A percentile compares a stretch with the other conserved stretches of the same genome.
Conservation (phyloP, 2,888 invertebrate genomes). For the Meliscaeva auricollis region DNA sequence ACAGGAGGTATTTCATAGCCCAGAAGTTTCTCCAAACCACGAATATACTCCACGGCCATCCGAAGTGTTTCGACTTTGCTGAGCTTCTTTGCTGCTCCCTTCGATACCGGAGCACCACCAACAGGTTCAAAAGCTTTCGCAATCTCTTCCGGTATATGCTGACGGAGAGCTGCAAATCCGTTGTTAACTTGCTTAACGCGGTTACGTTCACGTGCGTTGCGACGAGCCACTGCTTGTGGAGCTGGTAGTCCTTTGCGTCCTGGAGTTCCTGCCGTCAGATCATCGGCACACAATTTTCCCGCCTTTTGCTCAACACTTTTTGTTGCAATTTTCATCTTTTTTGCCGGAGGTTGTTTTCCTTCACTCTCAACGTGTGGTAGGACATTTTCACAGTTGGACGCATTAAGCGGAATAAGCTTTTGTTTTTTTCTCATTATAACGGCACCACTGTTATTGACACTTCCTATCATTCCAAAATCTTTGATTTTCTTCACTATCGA, state of each 20-base stretch:
- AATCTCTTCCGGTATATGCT: slow-evolving; percentile 93
- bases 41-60: slow-evolving; percentile 96
- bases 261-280: slow-evolving; percentile 78
- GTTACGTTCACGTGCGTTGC: slow-evolving; percentile 97
- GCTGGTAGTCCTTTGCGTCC: slow-evolving; percentile 86
- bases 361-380: neutral
- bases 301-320: slow-evolving; percentile 33
- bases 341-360: slow-evolving; percentile 55
- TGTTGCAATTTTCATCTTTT: slow-evolving; percentile 60
- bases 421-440: slow-evolving; percentile 75
- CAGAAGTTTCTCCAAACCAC: slow-evolving; percentile 91
- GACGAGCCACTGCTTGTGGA: slow-evolving; percentile 92
- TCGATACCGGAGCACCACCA: slow-evolving; percentile 84
- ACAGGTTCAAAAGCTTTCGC: slow-evolving; percentile 89
- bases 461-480: slow-evolving; percentile 83
- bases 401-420: slow-evolving; percentile 64
- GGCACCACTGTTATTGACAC: slow-evolving; percentile 78
- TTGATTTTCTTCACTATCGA: slow-evolving; percentile 83
- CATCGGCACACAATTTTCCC: slow-evolving; percentile 28
- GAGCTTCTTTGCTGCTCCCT: slow-evolving; percentile 90
- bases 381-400: slow-evolving; percentile 72
- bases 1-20: slow-evolving; percentile 86
- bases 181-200: slow-evolving; percentile 96
- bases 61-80: slow-evolving; percentile 95
- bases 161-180: slow-evolving; percentile 94